These are phyloP conservation scores for Perdita meconis DNA, from an alignment of 2,888 invertebrate species.

Conservation along the genomic window DNA sequence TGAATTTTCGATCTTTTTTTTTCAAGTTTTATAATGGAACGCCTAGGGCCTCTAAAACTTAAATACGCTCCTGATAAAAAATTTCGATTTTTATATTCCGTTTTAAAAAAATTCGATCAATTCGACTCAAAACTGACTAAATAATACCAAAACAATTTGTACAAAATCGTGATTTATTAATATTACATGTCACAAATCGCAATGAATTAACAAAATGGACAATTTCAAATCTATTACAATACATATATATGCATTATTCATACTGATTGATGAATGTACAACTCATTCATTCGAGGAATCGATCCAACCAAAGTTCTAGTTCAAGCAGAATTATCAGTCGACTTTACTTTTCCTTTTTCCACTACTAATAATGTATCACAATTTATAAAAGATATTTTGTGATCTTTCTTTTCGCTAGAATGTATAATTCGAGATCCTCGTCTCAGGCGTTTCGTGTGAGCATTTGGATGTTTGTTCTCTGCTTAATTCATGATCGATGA, in stretches of 20 bases:
- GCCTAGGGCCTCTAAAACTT: too few species aligned
- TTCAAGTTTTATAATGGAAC: too few species aligned
- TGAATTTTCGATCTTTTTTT: too few species aligned
- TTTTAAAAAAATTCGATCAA: not conserved
- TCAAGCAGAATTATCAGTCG: conserved; percentile 8
- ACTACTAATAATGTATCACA: not conserved
- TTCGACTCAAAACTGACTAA: not conserved
- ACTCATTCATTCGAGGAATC: conserved; percentile 18
- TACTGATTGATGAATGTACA: conserved; percentile 30
- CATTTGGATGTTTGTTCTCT: not conserved
- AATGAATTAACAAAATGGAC: conserved; percentile 53
- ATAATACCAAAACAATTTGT: conserved; percentile 34
- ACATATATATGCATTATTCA: conserved; percentile 32
- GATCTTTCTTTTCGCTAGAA: conserved; percentile 1
- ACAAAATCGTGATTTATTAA: conserved; percentile 65
- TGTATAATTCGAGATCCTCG: not conserved
- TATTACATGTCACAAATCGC: conserved; percentile 28
- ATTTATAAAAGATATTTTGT: conserved; percentile 27
- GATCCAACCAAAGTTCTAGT: not conserved
- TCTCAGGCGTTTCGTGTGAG: not conserved
- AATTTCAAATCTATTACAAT: conserved; percentile 44
- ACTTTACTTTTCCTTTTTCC: not conserved
- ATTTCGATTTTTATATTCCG: too few species aligned
- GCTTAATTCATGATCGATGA: conserved; percentile 13
- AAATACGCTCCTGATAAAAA: too few species aligned